Base-by-base conservation (phyloP, 2,797 vertebrate genomes). In the Catamblyrhynchus diadema region DNA sequence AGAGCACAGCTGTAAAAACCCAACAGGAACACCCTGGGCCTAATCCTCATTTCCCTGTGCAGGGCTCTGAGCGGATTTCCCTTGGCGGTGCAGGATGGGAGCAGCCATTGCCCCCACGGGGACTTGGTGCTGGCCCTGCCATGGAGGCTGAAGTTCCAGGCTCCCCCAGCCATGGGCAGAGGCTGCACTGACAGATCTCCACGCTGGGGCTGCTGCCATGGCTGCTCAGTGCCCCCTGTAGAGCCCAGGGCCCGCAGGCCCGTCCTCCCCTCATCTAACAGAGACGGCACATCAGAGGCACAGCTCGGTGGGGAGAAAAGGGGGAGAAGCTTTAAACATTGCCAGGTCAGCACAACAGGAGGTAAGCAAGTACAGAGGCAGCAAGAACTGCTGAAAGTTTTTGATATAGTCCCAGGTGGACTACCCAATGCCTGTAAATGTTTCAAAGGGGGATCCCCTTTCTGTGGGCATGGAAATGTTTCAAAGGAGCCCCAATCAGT, bases 371-470 rank as follows among this genome's bases (percentile, higher is more conserved):
- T 83, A 86, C 92, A 94, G 95, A 95, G 86, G 86, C 87, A 67
- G 75, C 44, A 72, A 86, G 90, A 86, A 83, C 90, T 90, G 82
- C 92, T 88, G 87, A 70, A 90, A 84, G 70, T 75, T 94, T 96
- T 81, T 95, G 69, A 95, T 91, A 92, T 65, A 93, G 77, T 90
- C 85, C 87, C 75, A 48, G 53, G 48, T 85, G 75, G 90, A 78
- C 86, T 96, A 87, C 93, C 91, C 91, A 88, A 24, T 17, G 53
- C 84, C 86, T 93, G 65, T 60, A 95, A 93, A 93, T 60, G 74
- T 96, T 95, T 96, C 95, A 96, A 96, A 97, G 85, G 67, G 92
- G 87, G 85, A 90, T 88, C 74, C 79, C 92, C 88, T 60, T 78
- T 94, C 90, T 66, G 48, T n/a, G 48, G 50, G 41, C 73, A 95